Evolutionary conservation across 2,888 invertebrate genomes (phyloP).

Genomic region (Cantharis nigra): DNA sequence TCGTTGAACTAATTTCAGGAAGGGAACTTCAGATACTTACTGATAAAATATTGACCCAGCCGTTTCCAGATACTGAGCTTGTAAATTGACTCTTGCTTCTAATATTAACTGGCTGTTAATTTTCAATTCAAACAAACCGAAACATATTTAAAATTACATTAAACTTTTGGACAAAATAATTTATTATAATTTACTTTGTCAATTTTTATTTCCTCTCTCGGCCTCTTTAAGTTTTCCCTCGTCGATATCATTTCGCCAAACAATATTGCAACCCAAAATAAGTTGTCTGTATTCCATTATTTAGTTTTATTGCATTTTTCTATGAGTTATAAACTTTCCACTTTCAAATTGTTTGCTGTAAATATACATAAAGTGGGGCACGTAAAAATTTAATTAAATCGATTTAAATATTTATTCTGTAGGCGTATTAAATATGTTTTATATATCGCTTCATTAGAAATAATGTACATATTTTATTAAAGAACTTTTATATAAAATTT

Average conservation of each 20-base stretch:
- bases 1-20: conserved; percentile 1
- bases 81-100: conserved; percentile 13
- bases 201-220: background rate
- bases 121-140: background rate
- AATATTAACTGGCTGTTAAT: conserved; percentile 1
- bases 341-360: background rate
- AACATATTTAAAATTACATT: background rate
- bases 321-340: background rate
- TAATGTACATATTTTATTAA: background rate
- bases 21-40: conserved; percentile 21
- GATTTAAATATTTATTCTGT: background rate
- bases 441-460: background rate
- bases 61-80: conserved; percentile 2
- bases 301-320: background rate
- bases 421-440: background rate
- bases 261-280: background rate
- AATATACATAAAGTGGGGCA: background rate
- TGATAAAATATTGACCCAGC: conserved; percentile 21
- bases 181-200: background rate
- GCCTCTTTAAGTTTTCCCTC: background rate
- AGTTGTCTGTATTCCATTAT: background rate
- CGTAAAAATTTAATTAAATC: background rate
- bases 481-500: background rate
- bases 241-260: background rate
- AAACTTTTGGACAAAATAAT: background rate